A percentile compares a stretch with the other conserved stretches of the same genome.
Conservation (phyloP, 2,797 vertebrate genomes). For the Acestrorhynchus altus region DNA sequence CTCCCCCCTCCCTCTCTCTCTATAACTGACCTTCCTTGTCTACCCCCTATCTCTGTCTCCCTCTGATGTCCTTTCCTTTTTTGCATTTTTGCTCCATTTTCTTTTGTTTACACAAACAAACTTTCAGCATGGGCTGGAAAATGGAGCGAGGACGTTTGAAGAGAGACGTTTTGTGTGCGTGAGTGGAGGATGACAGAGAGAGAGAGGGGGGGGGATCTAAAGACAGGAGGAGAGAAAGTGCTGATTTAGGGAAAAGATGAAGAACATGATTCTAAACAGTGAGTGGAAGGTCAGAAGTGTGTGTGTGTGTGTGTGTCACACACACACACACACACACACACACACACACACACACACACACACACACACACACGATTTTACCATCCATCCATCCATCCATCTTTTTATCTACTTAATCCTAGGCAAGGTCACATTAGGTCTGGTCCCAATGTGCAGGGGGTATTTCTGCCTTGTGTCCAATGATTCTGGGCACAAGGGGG, state of each 20-base stretch:
- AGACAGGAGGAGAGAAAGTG: slow-evolving; percentile 53
- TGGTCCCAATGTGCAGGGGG: too few relatives aligned
- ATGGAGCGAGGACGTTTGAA: not conserved
- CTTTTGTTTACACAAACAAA: slow-evolving; percentile 10
- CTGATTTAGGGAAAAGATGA: slow-evolving; percentile 67
- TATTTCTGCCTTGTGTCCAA: too few relatives aligned
- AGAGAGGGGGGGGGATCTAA: slow-evolving; percentile 43
- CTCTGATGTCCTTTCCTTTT: not conserved
- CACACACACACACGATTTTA: not conserved
- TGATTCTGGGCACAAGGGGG: too few relatives aligned
- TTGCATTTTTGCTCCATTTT: not conserved
- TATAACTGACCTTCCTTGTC: not conserved
- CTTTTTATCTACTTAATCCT: too few relatives aligned
- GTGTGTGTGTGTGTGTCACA: slow-evolving; percentile 17
- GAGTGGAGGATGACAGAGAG: slow-evolving; percentile 5
- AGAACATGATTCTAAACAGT: slow-evolving; percentile 59
- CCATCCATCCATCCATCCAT: too few relatives aligned
- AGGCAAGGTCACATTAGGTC: too few relatives aligned
- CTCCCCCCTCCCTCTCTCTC: not conserved
- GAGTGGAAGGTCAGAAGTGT: slow-evolving; percentile 64
- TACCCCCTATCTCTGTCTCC: not conserved
- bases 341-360: not conserved
- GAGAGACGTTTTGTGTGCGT: not conserved
- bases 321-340: too few relatives aligned
- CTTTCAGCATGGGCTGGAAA: slow-evolving; percentile 3